Percentiles rank a stretch among this genome's conserved stretches.
Conservation (phyloP, 1,140 invertebrate species). For the Drosophila nikananu region DNA sequence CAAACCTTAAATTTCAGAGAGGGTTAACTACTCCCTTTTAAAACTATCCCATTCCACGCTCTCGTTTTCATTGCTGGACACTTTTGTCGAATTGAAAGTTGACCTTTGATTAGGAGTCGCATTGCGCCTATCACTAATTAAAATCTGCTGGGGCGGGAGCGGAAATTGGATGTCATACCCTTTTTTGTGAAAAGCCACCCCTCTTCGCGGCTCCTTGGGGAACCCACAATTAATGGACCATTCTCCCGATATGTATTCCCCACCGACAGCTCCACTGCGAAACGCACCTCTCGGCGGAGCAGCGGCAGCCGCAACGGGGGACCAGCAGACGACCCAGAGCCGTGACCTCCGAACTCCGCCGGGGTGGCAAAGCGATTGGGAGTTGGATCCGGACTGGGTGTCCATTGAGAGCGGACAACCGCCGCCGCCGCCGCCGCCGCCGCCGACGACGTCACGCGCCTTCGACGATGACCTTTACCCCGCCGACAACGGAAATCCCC, state of each 20-base stretch:
- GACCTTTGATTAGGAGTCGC: conserved; percentile 42
- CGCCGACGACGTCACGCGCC: conserved; percentile 17
- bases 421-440: neutral
- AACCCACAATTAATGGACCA: conserved; percentile 44
- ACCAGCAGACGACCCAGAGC: conserved; percentile 9
- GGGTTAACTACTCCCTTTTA: rapidly evolving
- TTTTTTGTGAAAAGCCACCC: conserved; percentile 39
- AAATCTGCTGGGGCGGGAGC: conserved; percentile 53
- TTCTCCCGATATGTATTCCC: conserved; percentile 21
- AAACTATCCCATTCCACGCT: conserved; percentile 1
- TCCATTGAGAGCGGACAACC: conserved; percentile 4
- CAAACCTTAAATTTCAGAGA: neutral
- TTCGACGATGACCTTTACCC: conserved; percentile 40
- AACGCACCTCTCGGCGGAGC: conserved; percentile 41
- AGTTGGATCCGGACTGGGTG: conserved; percentile 21
- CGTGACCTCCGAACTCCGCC: conserved; percentile 22
- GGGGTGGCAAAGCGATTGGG: conserved; percentile 33
- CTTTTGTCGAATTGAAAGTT: conserved; percentile 36
- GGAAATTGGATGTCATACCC: conserved; percentile 72
- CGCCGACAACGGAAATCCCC: conserved; percentile 59
- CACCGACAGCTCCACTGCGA: conserved; percentile 48
- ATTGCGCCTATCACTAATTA: conserved; percentile 67
- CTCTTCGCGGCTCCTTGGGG: conserved; percentile 30
- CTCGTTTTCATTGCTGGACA: conserved; percentile 11
- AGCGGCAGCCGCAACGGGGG: neutral